Evolutionary conservation across 2,113 vertebrate genomes (phyloP).

Genomic region (Chloropsis cyanopogon): DNA sequence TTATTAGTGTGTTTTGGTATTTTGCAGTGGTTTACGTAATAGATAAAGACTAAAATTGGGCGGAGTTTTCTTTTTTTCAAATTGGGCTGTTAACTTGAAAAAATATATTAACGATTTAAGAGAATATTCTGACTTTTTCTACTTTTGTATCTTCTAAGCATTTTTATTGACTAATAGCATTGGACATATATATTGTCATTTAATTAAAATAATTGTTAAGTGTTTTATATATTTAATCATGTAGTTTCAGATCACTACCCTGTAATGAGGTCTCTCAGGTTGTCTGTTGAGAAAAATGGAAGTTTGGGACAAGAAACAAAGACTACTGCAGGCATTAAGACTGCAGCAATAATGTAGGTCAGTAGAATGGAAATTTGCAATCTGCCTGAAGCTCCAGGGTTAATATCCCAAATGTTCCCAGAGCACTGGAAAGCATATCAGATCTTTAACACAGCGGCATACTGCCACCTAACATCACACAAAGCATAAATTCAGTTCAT

Average conservation of each 20-base stretch:
- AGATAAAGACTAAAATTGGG: neutral
- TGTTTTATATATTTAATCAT: neutral
- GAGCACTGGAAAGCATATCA: neutral
- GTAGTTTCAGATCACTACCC: neutral
- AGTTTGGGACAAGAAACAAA: neutral
- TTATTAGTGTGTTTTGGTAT: neutral
- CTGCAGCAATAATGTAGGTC: neutral
- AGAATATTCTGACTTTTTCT: neutral
- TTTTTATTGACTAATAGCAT: neutral
- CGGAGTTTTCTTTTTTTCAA: neutral
- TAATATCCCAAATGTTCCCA: conserved; percentile 11
- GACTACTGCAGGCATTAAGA: neutral
- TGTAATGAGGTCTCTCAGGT: neutral
- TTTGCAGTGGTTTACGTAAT: neutral
- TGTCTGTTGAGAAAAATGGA: neutral
- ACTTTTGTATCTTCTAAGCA: neutral
- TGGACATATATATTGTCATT: neutral
- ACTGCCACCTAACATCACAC: conserved; percentile 55
- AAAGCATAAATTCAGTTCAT: neutral
- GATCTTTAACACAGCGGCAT: neutral
- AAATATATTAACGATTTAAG: neutral
- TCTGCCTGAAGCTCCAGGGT: neutral
- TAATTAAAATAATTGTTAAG: neutral
- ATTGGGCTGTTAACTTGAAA: neutral
- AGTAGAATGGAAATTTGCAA: conserved; percentile 1